A percentile compares a stretch with the other conserved stretches of the same genome.
phyloP scores from a whole-genome alignment of 2,888 invertebrate species.

The Galeopsomyia nigrocyanea region DNA sequence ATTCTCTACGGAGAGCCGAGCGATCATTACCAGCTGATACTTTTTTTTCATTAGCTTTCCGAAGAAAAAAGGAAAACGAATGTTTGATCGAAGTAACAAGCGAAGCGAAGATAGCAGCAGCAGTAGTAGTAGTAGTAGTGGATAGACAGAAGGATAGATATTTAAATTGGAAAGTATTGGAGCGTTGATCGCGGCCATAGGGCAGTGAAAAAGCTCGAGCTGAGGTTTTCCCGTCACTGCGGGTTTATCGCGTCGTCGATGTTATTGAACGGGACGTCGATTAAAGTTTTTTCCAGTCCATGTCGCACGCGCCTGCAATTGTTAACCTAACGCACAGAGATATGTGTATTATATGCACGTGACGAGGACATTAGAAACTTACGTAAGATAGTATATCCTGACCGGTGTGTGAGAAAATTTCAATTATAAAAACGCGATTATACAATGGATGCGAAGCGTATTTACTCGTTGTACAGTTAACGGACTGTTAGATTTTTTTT shows the following conservation, averaged over 20 bases:
- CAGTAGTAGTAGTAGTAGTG: no score
- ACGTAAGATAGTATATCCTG: slow-evolving; percentile 25
- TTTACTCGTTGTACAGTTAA: not conserved
- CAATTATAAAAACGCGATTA: slow-evolving; percentile 37
- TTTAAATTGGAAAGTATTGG: no score
- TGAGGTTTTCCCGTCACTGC: not conserved
- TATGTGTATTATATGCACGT: not conserved
- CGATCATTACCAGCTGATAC: no score
- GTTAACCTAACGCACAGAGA: no score
- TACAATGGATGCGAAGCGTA: slow-evolving; percentile 19
- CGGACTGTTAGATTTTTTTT: slow-evolving; percentile 10
- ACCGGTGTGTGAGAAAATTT: slow-evolving; percentile 38
- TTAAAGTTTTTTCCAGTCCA: slow-evolving; percentile 10
- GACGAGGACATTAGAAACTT: slow-evolving; percentile 9
- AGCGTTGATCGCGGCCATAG: no score
- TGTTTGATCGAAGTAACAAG: no score
- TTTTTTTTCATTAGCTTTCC: no score
- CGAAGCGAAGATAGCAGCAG: no score
- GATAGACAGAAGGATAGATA: no score
- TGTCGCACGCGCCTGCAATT: not conserved
- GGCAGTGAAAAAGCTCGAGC: no score
- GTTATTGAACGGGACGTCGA: slow-evolving; percentile 28
- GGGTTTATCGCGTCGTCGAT: slow-evolving; percentile 7
- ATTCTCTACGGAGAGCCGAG: no score
- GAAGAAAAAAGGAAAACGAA: no score